Conservation (phyloP, 2,888 invertebrate species). For the Caenorhabditis sp. region DNA sequence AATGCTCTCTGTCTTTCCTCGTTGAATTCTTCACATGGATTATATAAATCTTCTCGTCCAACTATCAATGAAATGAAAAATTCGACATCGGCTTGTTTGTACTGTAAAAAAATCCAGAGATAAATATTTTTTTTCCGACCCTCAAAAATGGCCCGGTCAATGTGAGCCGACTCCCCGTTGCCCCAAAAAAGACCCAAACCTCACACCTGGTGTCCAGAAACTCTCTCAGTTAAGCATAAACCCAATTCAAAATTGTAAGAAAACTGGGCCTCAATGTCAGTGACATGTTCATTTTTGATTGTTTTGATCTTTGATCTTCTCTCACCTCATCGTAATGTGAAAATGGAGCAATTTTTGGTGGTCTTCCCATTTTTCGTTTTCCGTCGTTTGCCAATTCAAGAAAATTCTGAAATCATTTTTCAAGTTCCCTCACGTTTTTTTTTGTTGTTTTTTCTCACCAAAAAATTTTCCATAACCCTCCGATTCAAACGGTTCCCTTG, state of each 20-base stretch:
- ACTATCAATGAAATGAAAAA: constrained; percentile 27
- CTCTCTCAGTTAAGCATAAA: too few species aligned
- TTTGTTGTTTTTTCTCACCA: not conserved
- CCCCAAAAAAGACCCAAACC: too few species aligned
- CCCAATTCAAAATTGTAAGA: too few species aligned
- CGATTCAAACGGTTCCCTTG: not conserved
- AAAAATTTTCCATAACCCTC: not conserved
- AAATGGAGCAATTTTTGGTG: constrained; percentile 19
- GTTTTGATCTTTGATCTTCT: not conserved
- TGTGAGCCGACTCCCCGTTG: too few species aligned
- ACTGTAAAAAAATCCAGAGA: too few species aligned
- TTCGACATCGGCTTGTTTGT: constrained; percentile 20
- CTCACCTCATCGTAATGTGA: constrained; percentile 21
- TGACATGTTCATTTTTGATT: not conserved
- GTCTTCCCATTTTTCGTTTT: constrained; percentile 31
- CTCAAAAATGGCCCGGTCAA: too few species aligned
- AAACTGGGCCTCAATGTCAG: too few species aligned
- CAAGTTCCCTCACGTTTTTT: not conserved
- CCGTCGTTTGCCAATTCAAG: constrained; percentile 12
- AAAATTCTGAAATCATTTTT: constrained; percentile 6
- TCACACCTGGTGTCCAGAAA: too few species aligned
- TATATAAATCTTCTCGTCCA: constrained; percentile 24
- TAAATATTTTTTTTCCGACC: too few species aligned
- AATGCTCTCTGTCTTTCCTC: constrained; percentile 12
- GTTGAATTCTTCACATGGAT: constrained; percentile 21